Evolutionary conservation across 2,888 invertebrate species (phyloP).

Genomic region (Drosophila kuntzei): DNA sequence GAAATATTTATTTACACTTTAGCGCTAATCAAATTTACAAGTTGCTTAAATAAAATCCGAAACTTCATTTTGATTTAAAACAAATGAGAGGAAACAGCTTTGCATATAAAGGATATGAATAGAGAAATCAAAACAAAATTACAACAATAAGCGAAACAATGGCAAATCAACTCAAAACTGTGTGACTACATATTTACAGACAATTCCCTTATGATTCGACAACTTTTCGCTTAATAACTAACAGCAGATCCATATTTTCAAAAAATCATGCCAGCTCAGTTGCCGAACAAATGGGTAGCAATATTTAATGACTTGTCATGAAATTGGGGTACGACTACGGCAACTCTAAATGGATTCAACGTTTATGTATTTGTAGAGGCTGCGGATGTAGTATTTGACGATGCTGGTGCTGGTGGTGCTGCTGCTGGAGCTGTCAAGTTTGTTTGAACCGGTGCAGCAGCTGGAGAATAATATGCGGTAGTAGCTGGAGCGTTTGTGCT

Average conservation of each 20-base stretch:
- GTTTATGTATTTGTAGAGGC: conserved; percentile 67
- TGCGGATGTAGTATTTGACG: conserved; percentile 63
- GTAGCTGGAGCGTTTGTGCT: conserved; percentile 75
- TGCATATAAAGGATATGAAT: conserved; percentile 45
- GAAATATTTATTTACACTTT: conserved; percentile 79
- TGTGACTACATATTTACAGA: conserved; percentile 81
- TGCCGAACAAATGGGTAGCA: conserved; percentile 43
- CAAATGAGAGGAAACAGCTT: conserved; percentile 70
- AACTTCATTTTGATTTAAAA: conserved; percentile 65
- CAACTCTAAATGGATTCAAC: conserved; percentile 30
- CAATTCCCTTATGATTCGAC: conserved; percentile 60
- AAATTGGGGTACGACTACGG: conserved; percentile 39
- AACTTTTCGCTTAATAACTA: conserved; percentile 65
- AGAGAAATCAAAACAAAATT: conserved; percentile 51
- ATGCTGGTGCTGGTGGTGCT: conserved; percentile 58
- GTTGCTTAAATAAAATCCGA: conserved; percentile 72
- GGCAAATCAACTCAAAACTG: conserved; percentile 69
- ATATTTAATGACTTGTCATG: conserved; percentile 70
- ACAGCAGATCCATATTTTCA: conserved; percentile 47
- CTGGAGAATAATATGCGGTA: conserved; percentile 71
- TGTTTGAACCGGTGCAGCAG: conserved; percentile 67
- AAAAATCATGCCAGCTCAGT: conserved; percentile 46
- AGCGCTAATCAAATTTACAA: conserved; percentile 79
- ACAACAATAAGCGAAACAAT: conserved; percentile 67
- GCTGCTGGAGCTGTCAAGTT: conserved; percentile 66